Conservation (phyloP, 2,797 vertebrate species). For the Heliangelus exortis region DNA sequence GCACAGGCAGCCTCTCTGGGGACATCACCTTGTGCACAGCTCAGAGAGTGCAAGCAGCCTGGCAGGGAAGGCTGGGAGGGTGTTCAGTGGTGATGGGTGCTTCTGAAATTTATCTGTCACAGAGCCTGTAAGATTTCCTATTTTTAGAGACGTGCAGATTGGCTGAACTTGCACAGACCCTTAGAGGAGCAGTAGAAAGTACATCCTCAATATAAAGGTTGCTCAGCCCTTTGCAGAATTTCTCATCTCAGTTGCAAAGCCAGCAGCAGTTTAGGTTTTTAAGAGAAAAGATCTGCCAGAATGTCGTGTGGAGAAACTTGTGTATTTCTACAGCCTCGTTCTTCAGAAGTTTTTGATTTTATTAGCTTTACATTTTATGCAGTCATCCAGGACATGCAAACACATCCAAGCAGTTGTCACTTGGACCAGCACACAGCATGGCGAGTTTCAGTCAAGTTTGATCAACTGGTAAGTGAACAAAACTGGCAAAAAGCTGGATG, state of each 20-base stretch:
- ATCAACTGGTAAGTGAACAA: background rate
- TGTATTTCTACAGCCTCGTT: background rate
- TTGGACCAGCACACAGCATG: background rate
- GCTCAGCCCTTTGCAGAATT: background rate
- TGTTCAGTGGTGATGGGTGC: accelerated
- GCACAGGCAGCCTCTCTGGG: accelerated
- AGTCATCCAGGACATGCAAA: accelerated
- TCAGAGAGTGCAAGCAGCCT: accelerated
- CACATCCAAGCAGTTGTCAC: background rate
- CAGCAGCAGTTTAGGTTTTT: background rate
- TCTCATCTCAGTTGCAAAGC: background rate
- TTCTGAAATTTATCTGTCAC: background rate
- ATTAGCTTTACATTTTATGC: accelerated
- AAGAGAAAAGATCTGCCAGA: background rate
- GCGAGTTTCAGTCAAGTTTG: background rate
- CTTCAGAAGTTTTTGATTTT: background rate
- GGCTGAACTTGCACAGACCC: background rate
- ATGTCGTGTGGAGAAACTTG: background rate
- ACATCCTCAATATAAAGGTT: background rate
- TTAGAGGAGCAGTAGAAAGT: background rate
- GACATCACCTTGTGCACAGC: accelerated
- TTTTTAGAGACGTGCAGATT: background rate
- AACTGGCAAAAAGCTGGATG: background rate
- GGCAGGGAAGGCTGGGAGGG: accelerated
- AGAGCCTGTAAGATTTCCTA: background rate